Conservation (phyloP, 2,888 invertebrate genomes). For the Diarsia mendica region DNA sequence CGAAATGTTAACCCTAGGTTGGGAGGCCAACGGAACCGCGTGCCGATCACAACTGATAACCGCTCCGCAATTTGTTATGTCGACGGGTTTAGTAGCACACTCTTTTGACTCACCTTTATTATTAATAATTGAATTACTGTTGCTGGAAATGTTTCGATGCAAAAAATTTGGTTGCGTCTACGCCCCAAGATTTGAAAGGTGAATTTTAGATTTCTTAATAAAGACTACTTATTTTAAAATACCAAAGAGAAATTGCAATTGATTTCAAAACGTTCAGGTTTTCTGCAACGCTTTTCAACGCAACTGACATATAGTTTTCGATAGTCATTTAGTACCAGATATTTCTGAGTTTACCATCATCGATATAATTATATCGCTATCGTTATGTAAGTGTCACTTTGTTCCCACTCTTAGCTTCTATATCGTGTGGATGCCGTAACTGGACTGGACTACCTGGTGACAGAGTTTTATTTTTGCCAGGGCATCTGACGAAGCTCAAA, state of each 20-base stretch:
- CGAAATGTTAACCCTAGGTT: constrained; percentile 1
- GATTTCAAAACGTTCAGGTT: not conserved
- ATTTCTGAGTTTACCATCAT: not conserved
- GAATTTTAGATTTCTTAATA: constrained; percentile 2
- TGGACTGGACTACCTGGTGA: too few relatives aligned
- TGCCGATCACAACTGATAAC: constrained; percentile 64
- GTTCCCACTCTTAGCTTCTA: too few relatives aligned
- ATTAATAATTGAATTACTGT: constrained; percentile 43
- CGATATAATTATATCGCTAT: too few relatives aligned
- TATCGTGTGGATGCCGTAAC: too few relatives aligned
- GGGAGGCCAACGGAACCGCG: constrained; percentile 35
- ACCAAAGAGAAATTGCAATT: not conserved
- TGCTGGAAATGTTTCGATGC: constrained; percentile 1
- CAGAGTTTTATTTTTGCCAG: too few relatives aligned
- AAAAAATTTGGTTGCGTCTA: constrained; percentile 20
- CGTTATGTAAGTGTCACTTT: too few relatives aligned
- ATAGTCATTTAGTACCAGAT: not conserved
- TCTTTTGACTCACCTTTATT: constrained; percentile 48
- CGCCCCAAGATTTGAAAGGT: constrained; percentile 14
- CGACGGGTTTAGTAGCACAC: constrained; percentile 40
- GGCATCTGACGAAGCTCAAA: too few relatives aligned
- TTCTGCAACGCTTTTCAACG: not conserved
- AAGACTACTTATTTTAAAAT: too few relatives aligned
- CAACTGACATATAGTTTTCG: not conserved
- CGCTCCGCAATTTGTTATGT: constrained; percentile 59